These are phyloP conservation scores for Metallyticus violacea DNA, from an alignment of 2,888 invertebrate species.

Conservation along the genomic window DNA sequence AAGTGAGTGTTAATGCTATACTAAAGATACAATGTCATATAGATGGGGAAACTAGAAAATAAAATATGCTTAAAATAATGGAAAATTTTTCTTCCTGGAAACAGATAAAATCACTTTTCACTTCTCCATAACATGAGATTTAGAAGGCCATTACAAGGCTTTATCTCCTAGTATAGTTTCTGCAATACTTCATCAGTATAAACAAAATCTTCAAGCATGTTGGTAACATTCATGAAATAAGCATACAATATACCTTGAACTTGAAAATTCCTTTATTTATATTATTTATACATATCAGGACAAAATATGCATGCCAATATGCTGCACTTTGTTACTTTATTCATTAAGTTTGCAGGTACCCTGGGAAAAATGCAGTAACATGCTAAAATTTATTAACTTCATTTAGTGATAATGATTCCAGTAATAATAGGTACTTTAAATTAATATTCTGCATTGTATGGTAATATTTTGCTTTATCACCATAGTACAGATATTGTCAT, in stretches of 20 bases:
- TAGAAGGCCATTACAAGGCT: too few relatives aligned
- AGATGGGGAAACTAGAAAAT: too few relatives aligned
- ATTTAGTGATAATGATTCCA: background rate
- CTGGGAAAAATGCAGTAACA: background rate
- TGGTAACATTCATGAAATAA: background rate
- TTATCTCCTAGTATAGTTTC: too few relatives aligned
- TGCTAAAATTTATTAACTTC: background rate
- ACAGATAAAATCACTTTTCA: too few relatives aligned
- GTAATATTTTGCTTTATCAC: background rate
- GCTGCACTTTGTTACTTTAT: background rate
- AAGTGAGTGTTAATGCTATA: too few relatives aligned
- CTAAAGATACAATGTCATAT: too few relatives aligned
- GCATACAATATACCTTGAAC: background rate
- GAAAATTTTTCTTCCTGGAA: too few relatives aligned
- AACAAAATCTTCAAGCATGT: too few relatives aligned
- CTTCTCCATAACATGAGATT: too few relatives aligned
- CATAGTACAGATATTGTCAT: background rate
- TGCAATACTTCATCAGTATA: too few relatives aligned
- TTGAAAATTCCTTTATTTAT: background rate
- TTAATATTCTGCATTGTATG: background rate
- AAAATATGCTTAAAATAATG: too few relatives aligned
- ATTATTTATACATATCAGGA: background rate
- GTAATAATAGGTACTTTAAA: background rate
- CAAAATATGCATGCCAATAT: background rate
- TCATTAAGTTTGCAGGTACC: background rate